Base-by-base conservation (phyloP, 1,140 invertebrate genomes). In the Palaemon carinicauda region DNA sequence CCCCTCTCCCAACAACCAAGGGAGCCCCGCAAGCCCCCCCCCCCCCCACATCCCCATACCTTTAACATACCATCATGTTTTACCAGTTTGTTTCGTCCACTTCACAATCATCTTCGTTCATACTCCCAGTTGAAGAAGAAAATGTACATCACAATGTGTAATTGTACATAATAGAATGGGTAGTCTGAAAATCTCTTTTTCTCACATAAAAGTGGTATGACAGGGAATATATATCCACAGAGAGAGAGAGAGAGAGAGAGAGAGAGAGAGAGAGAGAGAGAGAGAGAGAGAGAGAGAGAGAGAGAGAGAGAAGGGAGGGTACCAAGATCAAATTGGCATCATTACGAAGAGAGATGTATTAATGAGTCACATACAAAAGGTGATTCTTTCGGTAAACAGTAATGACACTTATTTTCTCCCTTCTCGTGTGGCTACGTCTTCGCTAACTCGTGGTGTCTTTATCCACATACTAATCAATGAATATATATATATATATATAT, bases 241-340 rank as follows among this genome's bases (percentile, higher is more conserved):
- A 31, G 15, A 51, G 21, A 27, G 77, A 79, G 77, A 80, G 78
- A 80, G 78, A 80, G 78, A 79, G 77, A 79, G 77, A 79, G 77
- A 79, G 78, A 80, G 78, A 80, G 78, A 80, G 78, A 80, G 78
- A 80, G 54, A 60, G 51, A 51, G 50, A 69, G 78, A 80, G 78
- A 80, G 54, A 80, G 53, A 80, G 78, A 80, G 78, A 80, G 78
- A 69, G 56, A 69, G 24, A 69, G 65, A 69, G 3, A 69, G 65
- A 69, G 24, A 69, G 65, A 69, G n/a, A 69, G 24, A 17, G 24
- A 12, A 69, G 7, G 17, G 7, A 21, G 4, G 27, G 56, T 1
- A 27, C 3, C 0, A n/a, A n/a, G 19, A 27, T 10, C 0, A n/a
- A n/a, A n/a, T 12, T 5, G 21, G 65, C 17, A 15, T 51, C 27